A percentile compares a stretch with the other conserved stretches of the same genome.
Evolutionary conservation across 2,888 invertebrate species (phyloP).

Genomic region (Ligdia adustata): DNA sequence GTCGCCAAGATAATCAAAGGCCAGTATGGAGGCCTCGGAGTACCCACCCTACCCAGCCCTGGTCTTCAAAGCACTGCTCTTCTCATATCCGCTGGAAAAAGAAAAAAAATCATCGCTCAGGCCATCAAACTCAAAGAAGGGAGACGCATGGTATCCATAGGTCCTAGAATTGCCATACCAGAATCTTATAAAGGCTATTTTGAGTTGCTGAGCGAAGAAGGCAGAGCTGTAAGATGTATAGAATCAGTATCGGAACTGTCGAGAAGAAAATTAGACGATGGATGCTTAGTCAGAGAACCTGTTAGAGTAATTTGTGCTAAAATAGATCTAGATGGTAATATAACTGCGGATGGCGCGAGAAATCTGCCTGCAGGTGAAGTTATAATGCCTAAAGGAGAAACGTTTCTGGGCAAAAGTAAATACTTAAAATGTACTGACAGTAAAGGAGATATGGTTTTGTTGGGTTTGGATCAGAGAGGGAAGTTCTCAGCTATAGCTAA

Average conservation of each 20-base stretch:
- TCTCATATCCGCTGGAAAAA: conserved; percentile 92
- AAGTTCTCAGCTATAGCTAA: conserved; percentile 96
- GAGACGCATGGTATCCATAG: conserved; percentile 90
- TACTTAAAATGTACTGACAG: conserved; percentile 94
- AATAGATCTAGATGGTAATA: conserved; percentile 84
- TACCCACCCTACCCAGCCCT: conserved; percentile 93
- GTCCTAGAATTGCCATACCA: conserved; percentile 94
- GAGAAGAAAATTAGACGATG: conserved; percentile 88
- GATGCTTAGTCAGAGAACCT: conserved; percentile 92
- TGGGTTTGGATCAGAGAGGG: conserved; percentile 94
- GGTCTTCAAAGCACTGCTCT: conserved; percentile 94
- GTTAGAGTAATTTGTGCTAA: conserved; percentile 87
- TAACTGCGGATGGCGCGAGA: conserved; percentile 87
- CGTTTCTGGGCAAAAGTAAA: conserved; percentile 87
- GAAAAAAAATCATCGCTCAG: conserved; percentile 94
- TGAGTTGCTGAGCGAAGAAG: conserved; percentile 97
- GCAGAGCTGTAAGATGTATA: conserved; percentile 94
- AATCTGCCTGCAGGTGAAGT: conserved; percentile 93
- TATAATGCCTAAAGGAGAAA: conserved; percentile 90
- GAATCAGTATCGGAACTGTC: conserved; percentile 94
- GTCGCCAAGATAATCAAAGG: conserved; percentile 97
- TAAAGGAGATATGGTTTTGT: conserved; percentile 91
- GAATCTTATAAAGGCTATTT: conserved; percentile 96
- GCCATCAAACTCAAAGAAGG: conserved; percentile 96
- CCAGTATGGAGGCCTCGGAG: conserved; percentile 95